phyloP scores from a whole-genome alignment of 2,888 invertebrate genomes.

The Onchidella celtica region DNA sequence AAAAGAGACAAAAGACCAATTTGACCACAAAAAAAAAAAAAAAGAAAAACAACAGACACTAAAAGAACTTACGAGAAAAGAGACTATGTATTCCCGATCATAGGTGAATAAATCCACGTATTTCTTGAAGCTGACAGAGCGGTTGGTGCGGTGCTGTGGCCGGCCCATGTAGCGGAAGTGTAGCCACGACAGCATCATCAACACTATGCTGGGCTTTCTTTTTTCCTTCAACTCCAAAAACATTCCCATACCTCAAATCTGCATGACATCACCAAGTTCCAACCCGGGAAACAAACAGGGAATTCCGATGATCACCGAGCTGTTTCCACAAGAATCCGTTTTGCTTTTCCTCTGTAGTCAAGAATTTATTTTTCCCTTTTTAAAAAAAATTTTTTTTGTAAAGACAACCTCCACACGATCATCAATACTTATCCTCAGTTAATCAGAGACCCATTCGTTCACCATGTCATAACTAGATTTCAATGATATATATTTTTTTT shows the following conservation, averaged over 20 bases:
- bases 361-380: too few relatives aligned
- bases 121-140: conserved; percentile 76
- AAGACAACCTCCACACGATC: too few relatives aligned
- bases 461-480: too few relatives aligned
- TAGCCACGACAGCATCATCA: conserved; percentile 73
- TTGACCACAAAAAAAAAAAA: conserved; percentile 21
- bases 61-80: conserved; percentile 62
- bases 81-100: conserved; percentile 65
- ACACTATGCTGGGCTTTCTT: conserved; percentile 37
- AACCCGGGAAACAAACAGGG: neutral
- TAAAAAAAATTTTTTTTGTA: too few relatives aligned
- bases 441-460: too few relatives aligned
- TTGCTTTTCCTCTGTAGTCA: too few relatives aligned
- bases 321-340: too few relatives aligned
- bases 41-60: conserved; percentile 4
- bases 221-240: conserved; percentile 16
- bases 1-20: too few relatives aligned
- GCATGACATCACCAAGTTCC: neutral
- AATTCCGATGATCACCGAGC: too few relatives aligned
- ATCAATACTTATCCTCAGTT: too few relatives aligned
- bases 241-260: conserved; percentile 8
- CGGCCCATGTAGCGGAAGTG: conserved; percentile 63
- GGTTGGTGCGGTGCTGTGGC: conserved; percentile 62
- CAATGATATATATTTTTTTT: too few relatives aligned
- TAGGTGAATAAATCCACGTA: conserved; percentile 76